These are phyloP conservation scores for Actinia tenebrosa DNA, from an alignment of 64 coral and sea anemone species.

Conservation along the genomic window DNA sequence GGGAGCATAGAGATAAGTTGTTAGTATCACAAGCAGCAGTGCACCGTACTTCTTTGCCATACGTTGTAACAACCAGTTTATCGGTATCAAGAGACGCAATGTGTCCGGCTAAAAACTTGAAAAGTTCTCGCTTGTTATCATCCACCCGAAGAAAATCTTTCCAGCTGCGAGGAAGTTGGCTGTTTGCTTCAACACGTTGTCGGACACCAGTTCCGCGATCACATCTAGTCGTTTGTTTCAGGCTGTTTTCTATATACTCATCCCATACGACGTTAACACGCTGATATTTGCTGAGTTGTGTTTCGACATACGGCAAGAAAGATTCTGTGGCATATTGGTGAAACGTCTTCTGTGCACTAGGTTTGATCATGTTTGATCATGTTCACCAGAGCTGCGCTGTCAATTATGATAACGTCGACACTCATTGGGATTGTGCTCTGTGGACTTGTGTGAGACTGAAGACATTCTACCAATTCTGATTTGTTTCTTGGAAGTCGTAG, in stretches of 20 bases:
- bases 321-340: conserved; percentile 36
- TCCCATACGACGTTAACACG: conserved; percentile 58
- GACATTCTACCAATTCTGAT: conserved; percentile 40
- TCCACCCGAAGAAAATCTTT: conserved; percentile 31
- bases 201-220: conserved; percentile 48
- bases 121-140: conserved; percentile 37
- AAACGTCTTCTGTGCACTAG: conserved; percentile 32
- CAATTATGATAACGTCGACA: conserved; percentile 33
- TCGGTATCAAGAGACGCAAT: background rate
- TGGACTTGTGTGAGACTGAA: conserved; percentile 30
- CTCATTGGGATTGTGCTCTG: conserved; percentile 7
- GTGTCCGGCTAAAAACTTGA: conserved; percentile 22
- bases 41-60: conserved; percentile 19
- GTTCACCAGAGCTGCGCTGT: conserved; percentile 47
- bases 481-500: conserved; percentile 44
- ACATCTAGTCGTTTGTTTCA: conserved; percentile 55
- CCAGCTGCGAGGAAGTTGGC: conserved; percentile 45
- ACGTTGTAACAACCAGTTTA: conserved; percentile 5
- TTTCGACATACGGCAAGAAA: conserved; percentile 51
- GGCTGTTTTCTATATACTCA: conserved; percentile 44
- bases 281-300: conserved; percentile 33
- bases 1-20: background rate
- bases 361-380: conserved; percentile 28
- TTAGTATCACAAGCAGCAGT: conserved; percentile 23
- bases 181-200: conserved; percentile 17